phyloP scores from a whole-genome alignment of 2,888 invertebrate species.

The Eledona agricola region DNA sequence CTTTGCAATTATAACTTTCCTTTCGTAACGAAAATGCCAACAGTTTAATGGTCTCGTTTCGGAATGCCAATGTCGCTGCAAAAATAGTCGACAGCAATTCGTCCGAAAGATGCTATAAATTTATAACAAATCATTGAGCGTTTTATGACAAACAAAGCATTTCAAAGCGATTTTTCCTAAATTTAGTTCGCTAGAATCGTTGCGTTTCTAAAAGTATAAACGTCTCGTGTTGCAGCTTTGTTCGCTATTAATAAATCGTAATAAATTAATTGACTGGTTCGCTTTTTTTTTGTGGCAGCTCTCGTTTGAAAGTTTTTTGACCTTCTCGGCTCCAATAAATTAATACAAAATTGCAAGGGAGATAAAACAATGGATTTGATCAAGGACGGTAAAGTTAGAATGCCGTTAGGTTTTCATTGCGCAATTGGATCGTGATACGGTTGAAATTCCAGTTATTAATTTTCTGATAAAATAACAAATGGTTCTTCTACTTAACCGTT shows the following conservation, averaged over 20 bases:
- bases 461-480: too few species aligned
- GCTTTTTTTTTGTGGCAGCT: slow-evolving; percentile 1
- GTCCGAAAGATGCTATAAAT: too few species aligned
- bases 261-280: slow-evolving; percentile 8
- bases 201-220: background rate
- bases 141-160: too few species aligned
- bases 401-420: too few species aligned
- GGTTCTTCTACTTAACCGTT: too few species aligned
- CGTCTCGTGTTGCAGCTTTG: slow-evolving; percentile 7
- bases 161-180: background rate
- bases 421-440: too few species aligned
- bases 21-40: too few species aligned
- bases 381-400: too few species aligned
- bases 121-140: too few species aligned
- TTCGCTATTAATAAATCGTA: slow-evolving; percentile 3
- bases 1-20: slow-evolving; percentile 5
- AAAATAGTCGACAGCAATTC: background rate
- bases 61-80: background rate
- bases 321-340: slow-evolving; percentile 3
- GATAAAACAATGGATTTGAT: too few species aligned
- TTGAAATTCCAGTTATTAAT: too few species aligned
- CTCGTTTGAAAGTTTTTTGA: slow-evolving; percentile 10
- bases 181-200: slow-evolving; percentile 2
- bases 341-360: too few species aligned
- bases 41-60: background rate